phyloP scores from a whole-genome alignment of 2,113 vertebrate genomes.

The Corydoras maculifer region DNA sequence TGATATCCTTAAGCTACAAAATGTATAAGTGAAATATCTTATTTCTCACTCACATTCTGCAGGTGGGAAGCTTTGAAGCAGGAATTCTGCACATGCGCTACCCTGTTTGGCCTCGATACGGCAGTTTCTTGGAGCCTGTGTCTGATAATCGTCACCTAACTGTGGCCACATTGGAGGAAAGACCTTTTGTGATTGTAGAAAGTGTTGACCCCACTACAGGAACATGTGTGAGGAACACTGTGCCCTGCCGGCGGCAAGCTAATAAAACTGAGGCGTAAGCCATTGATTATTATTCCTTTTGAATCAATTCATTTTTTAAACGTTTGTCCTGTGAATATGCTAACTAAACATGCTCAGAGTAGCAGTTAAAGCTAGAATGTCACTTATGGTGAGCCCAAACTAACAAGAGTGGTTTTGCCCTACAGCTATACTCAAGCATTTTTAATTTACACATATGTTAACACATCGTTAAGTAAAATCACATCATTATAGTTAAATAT shows the following conservation, averaged over 20 bases:
- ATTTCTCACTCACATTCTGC: slow-evolving; percentile 23
- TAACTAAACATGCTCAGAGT: too few species aligned
- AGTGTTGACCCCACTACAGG: slow-evolving; percentile 85
- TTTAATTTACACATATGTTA: too few species aligned
- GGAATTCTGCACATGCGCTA: slow-evolving; percentile 92
- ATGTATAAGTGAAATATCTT: slow-evolving; percentile 4
- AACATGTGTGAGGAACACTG: slow-evolving; percentile 90
- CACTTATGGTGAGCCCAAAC: too few species aligned
- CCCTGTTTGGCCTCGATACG: slow-evolving; percentile 93
- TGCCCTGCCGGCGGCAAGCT: slow-evolving; percentile 89
- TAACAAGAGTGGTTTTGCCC: too few species aligned
- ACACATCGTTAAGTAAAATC: too few species aligned
- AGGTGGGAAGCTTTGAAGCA: slow-evolving; percentile 87
- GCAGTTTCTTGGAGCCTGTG: slow-evolving; percentile 82
- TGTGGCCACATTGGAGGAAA: slow-evolving; percentile 92
- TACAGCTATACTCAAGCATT: too few species aligned
- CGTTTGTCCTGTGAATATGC: background rate
- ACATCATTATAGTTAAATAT: too few species aligned
- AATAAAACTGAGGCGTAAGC: slow-evolving; percentile 80
- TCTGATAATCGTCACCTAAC: slow-evolving; percentile 87
- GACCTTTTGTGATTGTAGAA: slow-evolving; percentile 95
- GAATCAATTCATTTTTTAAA: background rate
- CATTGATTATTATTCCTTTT: background rate
- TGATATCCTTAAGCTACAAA: background rate
- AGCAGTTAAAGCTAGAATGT: too few species aligned